Conservation (phyloP, 2,888 invertebrate genomes). For the Lepidochitona cinerea region DNA sequence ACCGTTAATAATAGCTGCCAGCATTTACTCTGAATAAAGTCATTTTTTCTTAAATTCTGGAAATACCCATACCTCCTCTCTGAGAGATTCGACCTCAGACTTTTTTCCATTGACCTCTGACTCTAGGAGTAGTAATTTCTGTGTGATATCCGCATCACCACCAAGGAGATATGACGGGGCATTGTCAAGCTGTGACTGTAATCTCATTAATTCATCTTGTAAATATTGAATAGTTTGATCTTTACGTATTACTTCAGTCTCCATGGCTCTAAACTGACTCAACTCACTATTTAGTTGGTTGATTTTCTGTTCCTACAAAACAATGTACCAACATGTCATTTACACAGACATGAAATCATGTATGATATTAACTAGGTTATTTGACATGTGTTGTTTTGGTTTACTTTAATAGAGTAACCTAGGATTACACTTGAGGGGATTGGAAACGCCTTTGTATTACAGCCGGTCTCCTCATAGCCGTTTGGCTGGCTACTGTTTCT, state of each 20-base stretch:
- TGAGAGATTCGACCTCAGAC: slow-evolving; percentile 54
- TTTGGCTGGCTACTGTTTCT: too few relatives aligned
- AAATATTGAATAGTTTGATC: slow-evolving; percentile 60
- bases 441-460: too few relatives aligned
- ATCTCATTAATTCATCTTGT: slow-evolving; percentile 48
- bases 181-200: slow-evolving; percentile 31
- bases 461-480: too few relatives aligned
- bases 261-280: slow-evolving; percentile 46
- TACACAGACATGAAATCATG: too few relatives aligned
- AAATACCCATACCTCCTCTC: slow-evolving; percentile 55
- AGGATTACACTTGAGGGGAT: too few relatives aligned
- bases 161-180: slow-evolving; percentile 33
- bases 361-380: too few relatives aligned
- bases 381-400: too few relatives aligned
- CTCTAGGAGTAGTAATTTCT: slow-evolving; percentile 60
- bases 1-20: too few relatives aligned
- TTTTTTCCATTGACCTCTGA: slow-evolving; percentile 59
- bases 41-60: too few relatives aligned
- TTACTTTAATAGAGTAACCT: too few relatives aligned
- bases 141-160: slow-evolving; percentile 52
- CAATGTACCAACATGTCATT: too few relatives aligned
- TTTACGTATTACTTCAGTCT: slow-evolving; percentile 58
- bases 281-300: slow-evolving; percentile 60
- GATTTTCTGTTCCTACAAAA: slow-evolving; percentile 65
- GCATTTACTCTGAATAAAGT: too few relatives aligned